Conservation (phyloP, 2,797 vertebrate genomes). For the Enteromius radiatus region DNA sequence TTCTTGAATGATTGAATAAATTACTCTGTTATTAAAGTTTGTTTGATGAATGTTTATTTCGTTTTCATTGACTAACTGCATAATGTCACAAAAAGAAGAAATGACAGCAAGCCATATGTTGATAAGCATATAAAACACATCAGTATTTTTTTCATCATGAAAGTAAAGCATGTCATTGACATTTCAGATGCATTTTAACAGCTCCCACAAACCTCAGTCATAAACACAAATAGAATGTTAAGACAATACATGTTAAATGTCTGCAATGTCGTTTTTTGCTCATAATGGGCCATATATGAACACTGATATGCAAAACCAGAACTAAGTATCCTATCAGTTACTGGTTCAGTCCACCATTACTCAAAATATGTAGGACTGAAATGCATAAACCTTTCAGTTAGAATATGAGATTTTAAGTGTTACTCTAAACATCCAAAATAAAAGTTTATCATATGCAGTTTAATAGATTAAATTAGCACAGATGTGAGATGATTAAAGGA, state of each 20-base stretch:
- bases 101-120: background rate
- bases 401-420: background rate
- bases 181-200: conserved; percentile 6
- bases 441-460: background rate
- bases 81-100: background rate
- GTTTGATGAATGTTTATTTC: background rate
- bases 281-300: background rate
- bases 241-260: background rate
- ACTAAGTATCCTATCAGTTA: background rate
- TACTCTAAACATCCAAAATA: background rate
- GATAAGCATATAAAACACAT: background rate
- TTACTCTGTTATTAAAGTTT: conserved; percentile 23
- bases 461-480: background rate
- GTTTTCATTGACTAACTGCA: background rate
- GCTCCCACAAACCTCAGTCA: background rate
- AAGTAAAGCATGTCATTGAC: background rate
- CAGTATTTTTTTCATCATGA: background rate
- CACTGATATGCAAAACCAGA: background rate
- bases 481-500: background rate
- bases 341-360: background rate
- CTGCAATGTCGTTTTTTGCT: background rate
- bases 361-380: background rate
- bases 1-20: conserved; percentile 56
- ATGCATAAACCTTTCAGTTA: background rate
- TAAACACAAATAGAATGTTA: background rate